Base-by-base conservation (phyloP, 2,888 invertebrate genomes). In the Zootermopsis nevadensis region DNA sequence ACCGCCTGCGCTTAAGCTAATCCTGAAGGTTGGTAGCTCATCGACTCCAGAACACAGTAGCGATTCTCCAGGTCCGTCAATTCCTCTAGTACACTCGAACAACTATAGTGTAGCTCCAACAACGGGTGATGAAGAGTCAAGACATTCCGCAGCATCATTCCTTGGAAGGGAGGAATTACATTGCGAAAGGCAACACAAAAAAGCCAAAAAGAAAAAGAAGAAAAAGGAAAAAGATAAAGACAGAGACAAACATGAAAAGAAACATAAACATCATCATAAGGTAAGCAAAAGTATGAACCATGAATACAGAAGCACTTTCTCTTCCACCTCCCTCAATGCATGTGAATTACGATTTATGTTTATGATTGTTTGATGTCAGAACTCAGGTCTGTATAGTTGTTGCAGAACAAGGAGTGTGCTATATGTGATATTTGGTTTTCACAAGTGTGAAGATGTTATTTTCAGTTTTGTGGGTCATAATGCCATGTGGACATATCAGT, bases 141-240 rank as follows among this genome's bases (percentile, higher is more conserved):
- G 86, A 87, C 90, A 90, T 85, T 89, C 89, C 24, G 86, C 87
- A 30, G 86, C 87, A 19, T 88, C 88, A 6, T 77, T 86, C 24
- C 84, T 82, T 60, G 82, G 82, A 15, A 83, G 83, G 33, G 84
- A 84, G 19, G 86, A 85, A 2, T 85, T 86, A 4, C 87, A 87
- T 69, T 85, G 85, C 30, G 85, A 88, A 30, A 87, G 91, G 77
- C 91, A 92, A 6, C 94, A 94, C 86, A 95, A 94, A 86, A 94
- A 94, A 87, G 91, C 93, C 0, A 95, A 95, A 87, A 95, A 95
- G 89, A 95, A 95, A 88, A 95, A 95, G 89, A 95, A 95, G 90
- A 95, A 95, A 89, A 95, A 95, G 88, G 93, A 93, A 87, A 90
- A 89, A 84, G 88, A 89, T 22, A 88, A 87, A 80, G 90, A 90